These are phyloP conservation scores for Zygaena filipendulae DNA, from an alignment of 2,888 invertebrate genomes.

Conservation along the genomic window DNA sequence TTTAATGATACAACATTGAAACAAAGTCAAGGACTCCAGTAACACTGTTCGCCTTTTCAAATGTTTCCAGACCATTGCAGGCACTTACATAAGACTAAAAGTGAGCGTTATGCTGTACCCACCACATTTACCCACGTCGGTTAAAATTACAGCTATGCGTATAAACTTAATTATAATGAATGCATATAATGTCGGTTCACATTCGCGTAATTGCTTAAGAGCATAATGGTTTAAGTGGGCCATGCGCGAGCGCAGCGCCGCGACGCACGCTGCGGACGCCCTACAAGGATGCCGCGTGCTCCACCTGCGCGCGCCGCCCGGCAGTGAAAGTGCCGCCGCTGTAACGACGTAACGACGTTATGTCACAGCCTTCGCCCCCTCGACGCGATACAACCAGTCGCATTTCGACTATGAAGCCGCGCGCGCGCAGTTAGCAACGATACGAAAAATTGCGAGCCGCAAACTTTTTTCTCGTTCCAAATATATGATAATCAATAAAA, in stretches of 20 bases:
- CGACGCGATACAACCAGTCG: conserved; percentile 32
- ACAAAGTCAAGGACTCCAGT: too few species aligned
- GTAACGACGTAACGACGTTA: conserved; percentile 49
- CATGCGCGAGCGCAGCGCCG: conserved; percentile 21
- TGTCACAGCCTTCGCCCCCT: conserved; percentile 39
- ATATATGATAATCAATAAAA: conserved; percentile 2
- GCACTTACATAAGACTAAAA: too few species aligned
- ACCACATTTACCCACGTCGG: too few species aligned
- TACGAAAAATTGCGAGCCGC: conserved; percentile 17
- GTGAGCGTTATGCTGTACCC: too few species aligned
- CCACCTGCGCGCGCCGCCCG: conserved; percentile 26
- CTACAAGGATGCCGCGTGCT: conserved; percentile 23
- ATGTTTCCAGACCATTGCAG: too few species aligned
- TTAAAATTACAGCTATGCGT: too few species aligned
- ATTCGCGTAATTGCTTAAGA: neutral
- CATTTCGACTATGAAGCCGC: conserved; percentile 46
- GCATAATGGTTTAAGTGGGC: too few species aligned
- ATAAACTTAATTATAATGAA: too few species aligned
- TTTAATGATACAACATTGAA: too few species aligned
- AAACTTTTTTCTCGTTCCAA: too few species aligned
- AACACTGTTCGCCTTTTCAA: too few species aligned
- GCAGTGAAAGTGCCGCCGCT: conserved; percentile 52
- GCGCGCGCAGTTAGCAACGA: conserved; percentile 36
- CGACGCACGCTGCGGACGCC: conserved; percentile 22
- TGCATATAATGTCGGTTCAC: too few species aligned